Percentiles rank a stretch among this genome's conserved stretches.
These are phyloP conservation scores for Lethenteron camtschaticum DNA, from an alignment of 2,113 vertebrate species.

Conservation along the genomic window DNA sequence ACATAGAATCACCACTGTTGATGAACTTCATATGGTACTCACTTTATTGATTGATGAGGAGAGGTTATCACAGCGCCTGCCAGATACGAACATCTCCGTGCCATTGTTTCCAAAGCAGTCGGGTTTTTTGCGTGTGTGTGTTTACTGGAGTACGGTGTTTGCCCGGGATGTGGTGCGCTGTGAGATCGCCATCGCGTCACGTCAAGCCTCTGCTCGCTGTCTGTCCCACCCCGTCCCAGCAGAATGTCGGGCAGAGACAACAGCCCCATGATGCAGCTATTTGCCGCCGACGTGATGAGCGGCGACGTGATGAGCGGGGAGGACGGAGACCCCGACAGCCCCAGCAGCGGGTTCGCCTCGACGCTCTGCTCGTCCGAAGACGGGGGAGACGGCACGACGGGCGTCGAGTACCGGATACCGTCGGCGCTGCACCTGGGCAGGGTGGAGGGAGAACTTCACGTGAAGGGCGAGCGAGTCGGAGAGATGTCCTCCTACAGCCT, in stretches of 20 bases:
- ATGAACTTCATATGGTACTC: too few relatives aligned
- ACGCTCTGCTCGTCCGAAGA: not conserved
- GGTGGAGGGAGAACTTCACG: not conserved
- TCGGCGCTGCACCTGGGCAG: not conserved
- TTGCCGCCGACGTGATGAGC: not conserved
- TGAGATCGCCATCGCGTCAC: too few relatives aligned
- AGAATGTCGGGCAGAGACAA: not conserved
- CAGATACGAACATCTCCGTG: too few relatives aligned
- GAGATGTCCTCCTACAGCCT: constrained; percentile 5
- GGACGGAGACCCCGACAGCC: not conserved
- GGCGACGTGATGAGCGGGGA: not conserved
- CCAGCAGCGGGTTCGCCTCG: constrained; percentile 4
- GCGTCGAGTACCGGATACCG: not conserved
- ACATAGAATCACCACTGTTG: too few relatives aligned
- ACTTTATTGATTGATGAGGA: too few relatives aligned
- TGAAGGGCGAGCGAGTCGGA: not conserved
- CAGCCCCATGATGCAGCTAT: constrained; percentile 1
- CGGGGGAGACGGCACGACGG: not conserved
- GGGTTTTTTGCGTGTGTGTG: too few relatives aligned
- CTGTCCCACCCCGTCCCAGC: too few relatives aligned
- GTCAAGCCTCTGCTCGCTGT: too few relatives aligned
- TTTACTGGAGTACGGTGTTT: too few relatives aligned
- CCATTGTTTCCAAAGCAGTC: too few relatives aligned
- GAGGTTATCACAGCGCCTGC: too few relatives aligned
- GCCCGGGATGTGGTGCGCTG: too few relatives aligned